Percentiles rank a stretch among this genome's conserved stretches.
Evolutionary conservation across 2,888 invertebrate species (phyloP).

Genomic region (Meliscaeva auricollis): DNA sequence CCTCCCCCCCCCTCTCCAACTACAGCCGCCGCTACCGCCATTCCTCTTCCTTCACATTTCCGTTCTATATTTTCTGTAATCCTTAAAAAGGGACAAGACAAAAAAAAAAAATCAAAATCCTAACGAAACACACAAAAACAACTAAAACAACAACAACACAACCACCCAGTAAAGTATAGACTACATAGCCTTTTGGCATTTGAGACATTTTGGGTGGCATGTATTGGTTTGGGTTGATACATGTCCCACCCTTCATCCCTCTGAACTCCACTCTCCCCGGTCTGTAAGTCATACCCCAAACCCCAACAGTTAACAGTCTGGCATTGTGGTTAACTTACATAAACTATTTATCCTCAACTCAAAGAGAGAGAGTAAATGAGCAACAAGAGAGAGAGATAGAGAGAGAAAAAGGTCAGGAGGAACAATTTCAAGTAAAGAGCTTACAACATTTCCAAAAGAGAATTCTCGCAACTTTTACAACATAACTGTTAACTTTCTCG

Average conservation of each 20-base stretch:
- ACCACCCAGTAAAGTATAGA: slow-evolving; percentile 41
- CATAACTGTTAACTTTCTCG: slow-evolving; percentile 47
- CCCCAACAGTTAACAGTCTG: slow-evolving; percentile 65
- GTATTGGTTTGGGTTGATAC: background rate
- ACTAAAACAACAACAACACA: slow-evolving; percentile 5
- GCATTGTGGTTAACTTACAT: slow-evolving; percentile 64
- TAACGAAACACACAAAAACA: slow-evolving; percentile 9
- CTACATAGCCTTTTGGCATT: slow-evolving; percentile 72
- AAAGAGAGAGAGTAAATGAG: slow-evolving; percentile 2
- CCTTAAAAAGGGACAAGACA: slow-evolving; percentile 43
- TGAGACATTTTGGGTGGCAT: slow-evolving; percentile 48
- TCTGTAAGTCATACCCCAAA: slow-evolving; percentile 38
- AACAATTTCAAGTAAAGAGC: slow-evolving; percentile 6
- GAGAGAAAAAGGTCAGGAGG: slow-evolving; percentile 9
- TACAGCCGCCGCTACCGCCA: too few relatives aligned
- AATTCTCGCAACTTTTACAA: slow-evolving; percentile 47
- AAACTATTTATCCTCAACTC: slow-evolving; percentile 39
- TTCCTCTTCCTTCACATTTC: background rate
- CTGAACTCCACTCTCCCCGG: background rate
- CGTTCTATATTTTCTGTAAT: slow-evolving; percentile 52
- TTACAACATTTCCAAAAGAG: slow-evolving; percentile 51
- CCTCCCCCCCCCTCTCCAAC: background rate
- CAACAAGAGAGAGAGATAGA: too few relatives aligned
- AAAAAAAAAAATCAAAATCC: slow-evolving; percentile 12
- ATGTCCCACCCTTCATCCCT: background rate